Percentiles rank a stretch among this genome's conserved stretches.
Conservation (phyloP, 1,140 invertebrate genomes). For the Anastrepha obliqua region DNA sequence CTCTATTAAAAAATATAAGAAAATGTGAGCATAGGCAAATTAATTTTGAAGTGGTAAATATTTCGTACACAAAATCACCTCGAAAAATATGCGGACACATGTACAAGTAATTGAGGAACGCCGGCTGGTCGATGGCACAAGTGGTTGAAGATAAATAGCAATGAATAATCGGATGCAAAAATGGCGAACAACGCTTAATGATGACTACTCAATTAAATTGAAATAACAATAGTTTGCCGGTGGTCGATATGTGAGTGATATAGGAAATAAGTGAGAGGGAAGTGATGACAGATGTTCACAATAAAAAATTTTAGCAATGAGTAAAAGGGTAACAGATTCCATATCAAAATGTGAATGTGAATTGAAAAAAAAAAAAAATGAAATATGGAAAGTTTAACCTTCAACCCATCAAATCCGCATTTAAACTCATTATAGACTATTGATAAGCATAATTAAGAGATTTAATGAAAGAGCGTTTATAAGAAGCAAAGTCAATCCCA, state of each 20-base stretch:
- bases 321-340: no score
- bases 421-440: no score
- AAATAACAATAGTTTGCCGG: conserved; percentile 58
- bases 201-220: conserved; percentile 71
- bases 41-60: conserved; percentile 36
- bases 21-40: conserved; percentile 46
- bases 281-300: no score
- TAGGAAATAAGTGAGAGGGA: no score
- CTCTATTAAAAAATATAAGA: background rate
- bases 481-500: no score
- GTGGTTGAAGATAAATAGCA: background rate
- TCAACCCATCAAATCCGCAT: no score
- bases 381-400: no score
- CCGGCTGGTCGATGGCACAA: conserved; percentile 24
- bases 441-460: no score
- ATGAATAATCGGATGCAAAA: conserved; percentile 39
- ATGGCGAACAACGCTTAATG: conserved; percentile 55
- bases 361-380: no score
- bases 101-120: conserved; percentile 29
- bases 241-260: background rate
- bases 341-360: no score
- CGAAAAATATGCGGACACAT: conserved; percentile 42
- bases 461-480: no score
- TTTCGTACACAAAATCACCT: conserved; percentile 32
- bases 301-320: no score